Evolutionary conservation across 2,113 vertebrate genomes (phyloP), one percentile per base, ranked within the genome.

Genomic region (Zosterops hypoxanthus): DNA sequence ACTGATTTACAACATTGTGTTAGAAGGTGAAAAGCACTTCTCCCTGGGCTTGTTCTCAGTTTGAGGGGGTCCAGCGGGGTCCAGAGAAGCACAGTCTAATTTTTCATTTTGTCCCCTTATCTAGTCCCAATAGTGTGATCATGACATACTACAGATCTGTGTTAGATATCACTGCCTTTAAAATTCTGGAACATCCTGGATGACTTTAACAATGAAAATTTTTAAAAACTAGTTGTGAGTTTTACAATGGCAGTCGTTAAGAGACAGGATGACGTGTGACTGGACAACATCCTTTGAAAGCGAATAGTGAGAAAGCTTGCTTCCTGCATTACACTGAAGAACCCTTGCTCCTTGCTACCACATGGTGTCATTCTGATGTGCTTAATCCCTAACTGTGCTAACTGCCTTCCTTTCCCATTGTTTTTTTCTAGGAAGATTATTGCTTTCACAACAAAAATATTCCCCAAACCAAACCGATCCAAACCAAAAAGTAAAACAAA

Each of bases 61-160:
- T 36, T 0, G 0, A 73, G 11, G 11, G 53, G 6, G n/a, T 80
- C 73, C 42, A 72, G 8, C 3, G 13, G 5, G 4, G 8, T 44
- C 26, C 33, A 83, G 41, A 83, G 50, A 57, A 69, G 12, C 15
- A 55, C 6, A 42, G 21, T 39, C 6, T 31, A 39, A 23, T 46
- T 72, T 86, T 86, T 61, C 10, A 19, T 77, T 78, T 66, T 78
- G 19, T 22, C 19, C 7, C 12, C 46, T 3, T 17, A 24, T 53
- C 11, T 69, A 21, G 53, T 44, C 36, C 2, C 9, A 34, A 11
- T 14, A 33, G 2, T 7, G 5, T 61, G 33, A 77, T 53, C 41
- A 16, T 12, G 17, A 60, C 31, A 66, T 41, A 33, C 11, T 57
- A 14, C 24, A 88, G 20, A 33, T 53, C 59, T 72, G 1, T 65